These are phyloP conservation scores for Anguilla japonica DNA, from an alignment of 2,113 vertebrate genomes.

Conservation along the genomic window DNA sequence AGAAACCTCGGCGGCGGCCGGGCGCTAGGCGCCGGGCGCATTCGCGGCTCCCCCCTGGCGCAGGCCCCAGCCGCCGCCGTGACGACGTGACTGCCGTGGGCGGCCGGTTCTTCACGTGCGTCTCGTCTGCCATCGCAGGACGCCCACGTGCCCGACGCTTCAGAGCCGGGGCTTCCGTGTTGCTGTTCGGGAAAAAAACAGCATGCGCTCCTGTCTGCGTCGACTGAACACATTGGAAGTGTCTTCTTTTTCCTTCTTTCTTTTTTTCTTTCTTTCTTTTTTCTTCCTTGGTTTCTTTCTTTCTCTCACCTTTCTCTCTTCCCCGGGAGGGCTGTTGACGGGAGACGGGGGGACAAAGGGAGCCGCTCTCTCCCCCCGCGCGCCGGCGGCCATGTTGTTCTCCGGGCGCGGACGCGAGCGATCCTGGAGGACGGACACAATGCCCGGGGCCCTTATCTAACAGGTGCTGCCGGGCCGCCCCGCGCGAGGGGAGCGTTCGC, in stretches of 20 bases:
- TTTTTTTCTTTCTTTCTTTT: neutral
- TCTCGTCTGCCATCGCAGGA: neutral
- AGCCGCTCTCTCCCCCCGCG: neutral
- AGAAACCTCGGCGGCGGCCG: neutral
- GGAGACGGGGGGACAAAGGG: neutral
- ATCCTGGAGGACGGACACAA: neutral
- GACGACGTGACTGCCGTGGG: neutral
- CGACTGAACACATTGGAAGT: conserved; percentile 3
- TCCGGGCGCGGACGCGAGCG: neutral
- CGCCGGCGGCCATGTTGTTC: neutral
- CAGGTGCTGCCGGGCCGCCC: conserved; percentile 5
- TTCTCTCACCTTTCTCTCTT: neutral
- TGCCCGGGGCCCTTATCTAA: neutral
- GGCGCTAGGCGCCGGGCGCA: neutral
- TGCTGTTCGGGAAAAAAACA: neutral
- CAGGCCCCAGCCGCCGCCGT: neutral
- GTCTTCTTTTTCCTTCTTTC: neutral
- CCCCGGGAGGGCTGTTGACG: neutral
- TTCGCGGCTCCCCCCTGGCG: neutral
- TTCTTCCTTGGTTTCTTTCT: neutral
- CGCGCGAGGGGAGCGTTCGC: neutral
- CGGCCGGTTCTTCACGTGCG: neutral
- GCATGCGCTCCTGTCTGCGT: neutral
- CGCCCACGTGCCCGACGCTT: neutral
- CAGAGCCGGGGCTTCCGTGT: neutral